Percentiles rank a stretch among this genome's conserved stretches.
Conservation (phyloP, 2,888 invertebrate species). For the Agriopis aurantiaria region DNA sequence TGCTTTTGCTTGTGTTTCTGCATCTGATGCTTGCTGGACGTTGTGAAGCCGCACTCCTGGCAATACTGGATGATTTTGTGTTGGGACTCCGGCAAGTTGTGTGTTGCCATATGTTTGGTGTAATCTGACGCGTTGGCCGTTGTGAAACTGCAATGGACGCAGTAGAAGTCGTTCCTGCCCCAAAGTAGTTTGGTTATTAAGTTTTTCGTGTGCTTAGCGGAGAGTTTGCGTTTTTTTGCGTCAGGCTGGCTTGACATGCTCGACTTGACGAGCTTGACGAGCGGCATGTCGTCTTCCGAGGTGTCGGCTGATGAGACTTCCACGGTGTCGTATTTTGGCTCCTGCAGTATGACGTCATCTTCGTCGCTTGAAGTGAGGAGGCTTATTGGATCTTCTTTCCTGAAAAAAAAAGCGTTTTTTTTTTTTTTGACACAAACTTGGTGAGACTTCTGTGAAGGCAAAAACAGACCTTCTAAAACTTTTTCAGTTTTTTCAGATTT, state of each 20-base stretch:
- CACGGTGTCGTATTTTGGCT: slow-evolving; percentile 74
- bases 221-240: neutral
- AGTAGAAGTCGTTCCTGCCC: slow-evolving; percentile 60
- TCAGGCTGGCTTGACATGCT: neutral
- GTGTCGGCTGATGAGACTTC: slow-evolving; percentile 73
- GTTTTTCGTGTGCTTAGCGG: slow-evolving; percentile 20
- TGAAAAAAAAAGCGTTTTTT: slow-evolving; percentile 38
- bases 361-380: slow-evolving; percentile 78
- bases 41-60: slow-evolving; percentile 63
- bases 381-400: slow-evolving; percentile 69
- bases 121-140: slow-evolving; percentile 47
- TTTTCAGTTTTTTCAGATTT: no score
- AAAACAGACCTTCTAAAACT: no score
- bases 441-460: no score
- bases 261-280: slow-evolving; percentile 60
- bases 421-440: no score
- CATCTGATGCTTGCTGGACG: slow-evolving; percentile 61
- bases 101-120: slow-evolving; percentile 41
- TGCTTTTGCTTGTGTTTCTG: slow-evolving; percentile 66
- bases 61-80: slow-evolving; percentile 59
- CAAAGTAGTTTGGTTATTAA: slow-evolving; percentile 42
- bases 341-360: slow-evolving; percentile 76
- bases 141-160: slow-evolving; percentile 57
- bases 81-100: slow-evolving; percentile 10
- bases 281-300: slow-evolving; percentile 74